These are phyloP conservation scores for Tokudaia tokunoshimensis DNA, from an alignment of 2,797 vertebrate species.

Conservation along the genomic window DNA sequence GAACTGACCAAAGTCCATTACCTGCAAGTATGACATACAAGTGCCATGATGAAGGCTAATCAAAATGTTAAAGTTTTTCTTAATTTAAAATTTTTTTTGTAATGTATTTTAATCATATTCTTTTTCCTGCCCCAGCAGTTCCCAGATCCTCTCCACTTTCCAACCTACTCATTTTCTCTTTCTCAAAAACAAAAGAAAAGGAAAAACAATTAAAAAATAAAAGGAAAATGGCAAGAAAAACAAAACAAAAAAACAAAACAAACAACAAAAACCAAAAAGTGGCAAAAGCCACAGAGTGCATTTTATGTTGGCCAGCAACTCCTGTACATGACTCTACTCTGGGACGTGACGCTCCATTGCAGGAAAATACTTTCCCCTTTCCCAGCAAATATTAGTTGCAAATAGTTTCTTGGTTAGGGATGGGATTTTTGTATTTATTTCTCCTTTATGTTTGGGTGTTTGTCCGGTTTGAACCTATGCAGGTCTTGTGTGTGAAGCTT, in stretches of 20 bases:
- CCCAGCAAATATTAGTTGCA: background rate
- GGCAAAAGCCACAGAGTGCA: background rate
- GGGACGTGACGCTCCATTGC: background rate
- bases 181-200: background rate
- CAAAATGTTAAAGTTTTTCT: background rate
- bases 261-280: background rate
- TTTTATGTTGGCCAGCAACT: background rate
- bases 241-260: background rate
- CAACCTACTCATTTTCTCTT: background rate
- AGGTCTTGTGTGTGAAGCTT: background rate
- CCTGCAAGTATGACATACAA: background rate
- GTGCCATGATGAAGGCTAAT: background rate
- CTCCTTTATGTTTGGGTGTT: background rate
- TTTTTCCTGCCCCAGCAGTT: background rate
- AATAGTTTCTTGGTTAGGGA: background rate
- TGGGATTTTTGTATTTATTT: background rate
- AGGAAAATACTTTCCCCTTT: background rate
- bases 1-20: background rate
- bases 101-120: too few species aligned
- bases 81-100: too few species aligned
- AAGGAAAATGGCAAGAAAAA: background rate
- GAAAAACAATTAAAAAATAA: background rate
- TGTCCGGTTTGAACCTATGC: background rate
- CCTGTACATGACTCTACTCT: background rate
- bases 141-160: background rate